These are phyloP conservation scores for Drosophila kuntzei DNA, from an alignment of 2,888 invertebrate genomes.

Conservation along the genomic window DNA sequence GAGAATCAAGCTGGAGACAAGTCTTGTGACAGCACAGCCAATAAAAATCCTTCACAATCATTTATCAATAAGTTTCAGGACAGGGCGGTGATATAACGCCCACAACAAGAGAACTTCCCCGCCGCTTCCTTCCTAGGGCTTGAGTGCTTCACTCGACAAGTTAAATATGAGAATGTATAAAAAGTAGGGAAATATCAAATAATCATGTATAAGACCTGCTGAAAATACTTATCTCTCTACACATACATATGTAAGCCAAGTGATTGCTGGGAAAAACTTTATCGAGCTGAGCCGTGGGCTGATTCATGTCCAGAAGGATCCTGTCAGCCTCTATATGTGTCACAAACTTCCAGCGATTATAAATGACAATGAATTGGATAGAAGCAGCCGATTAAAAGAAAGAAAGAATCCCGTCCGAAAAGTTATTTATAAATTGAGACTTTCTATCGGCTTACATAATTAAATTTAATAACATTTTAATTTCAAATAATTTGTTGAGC, in stretches of 20 bases:
- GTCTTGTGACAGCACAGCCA: conserved; percentile 65
- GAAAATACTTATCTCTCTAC: conserved; percentile 31
- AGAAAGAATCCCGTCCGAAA: not conserved
- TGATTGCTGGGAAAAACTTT: conserved; percentile 28
- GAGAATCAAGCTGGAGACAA: conserved; percentile 36
- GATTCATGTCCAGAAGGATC: conserved; percentile 26
- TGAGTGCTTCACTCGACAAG: not conserved
- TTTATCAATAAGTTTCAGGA: conserved; percentile 75
- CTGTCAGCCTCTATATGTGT: conserved; percentile 71
- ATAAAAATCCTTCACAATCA: conserved; percentile 77
- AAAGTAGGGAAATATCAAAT: conserved; percentile 64
- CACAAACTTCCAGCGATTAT: conserved; percentile 79
- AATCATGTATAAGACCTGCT: conserved; percentile 49
- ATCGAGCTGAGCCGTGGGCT: conserved; percentile 13
- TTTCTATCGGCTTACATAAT: not conserved
- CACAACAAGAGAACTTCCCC: conserved; percentile 4
- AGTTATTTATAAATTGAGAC: not conserved
- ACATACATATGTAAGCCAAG: not conserved
- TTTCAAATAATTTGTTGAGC: not conserved
- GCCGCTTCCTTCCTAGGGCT: not conserved
- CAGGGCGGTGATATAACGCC: conserved; percentile 17
- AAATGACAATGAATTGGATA: conserved; percentile 67
- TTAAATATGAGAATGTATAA: conserved; percentile 27
- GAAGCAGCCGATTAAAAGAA: conserved; percentile 6
- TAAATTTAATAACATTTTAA: not conserved